Evolutionary conservation across 2,888 invertebrate species (phyloP).

Genomic region (Graphium colonna): DNA sequence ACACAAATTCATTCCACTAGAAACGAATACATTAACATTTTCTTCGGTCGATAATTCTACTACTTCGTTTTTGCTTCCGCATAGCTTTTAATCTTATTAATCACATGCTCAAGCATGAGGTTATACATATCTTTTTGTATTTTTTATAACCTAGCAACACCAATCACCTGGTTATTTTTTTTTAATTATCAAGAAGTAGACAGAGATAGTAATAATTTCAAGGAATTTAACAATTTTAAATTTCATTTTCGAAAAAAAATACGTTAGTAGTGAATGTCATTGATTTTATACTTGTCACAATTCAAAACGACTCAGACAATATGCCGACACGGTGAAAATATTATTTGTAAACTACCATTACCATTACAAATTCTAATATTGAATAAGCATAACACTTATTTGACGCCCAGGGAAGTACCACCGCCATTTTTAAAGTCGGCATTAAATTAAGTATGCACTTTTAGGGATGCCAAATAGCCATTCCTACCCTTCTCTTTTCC

Average conservation of each 20-base stretch:
- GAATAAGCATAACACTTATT: too few species aligned
- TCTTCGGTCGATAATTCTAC: not conserved
- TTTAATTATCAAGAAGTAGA: not conserved
- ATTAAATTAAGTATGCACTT: too few species aligned
- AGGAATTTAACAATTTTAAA: too few species aligned
- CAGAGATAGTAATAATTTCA: not conserved
- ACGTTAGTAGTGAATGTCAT: not conserved
- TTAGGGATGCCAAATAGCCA: too few species aligned
- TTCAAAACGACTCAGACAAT: too few species aligned
- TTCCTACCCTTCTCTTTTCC: too few species aligned
- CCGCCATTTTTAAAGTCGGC: too few species aligned
- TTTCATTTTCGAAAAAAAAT: not conserved
- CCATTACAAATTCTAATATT: too few species aligned
- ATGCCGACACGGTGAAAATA: too few species aligned
- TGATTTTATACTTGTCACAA: too few species aligned
- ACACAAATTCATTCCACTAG: slow-evolving; percentile 11
- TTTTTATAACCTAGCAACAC: not conserved
- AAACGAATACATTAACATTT: not conserved
- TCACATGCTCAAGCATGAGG: not conserved
- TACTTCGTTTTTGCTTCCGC: not conserved
- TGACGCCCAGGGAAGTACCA: too few species aligned
- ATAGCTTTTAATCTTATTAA: not conserved
- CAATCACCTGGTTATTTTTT: not conserved
- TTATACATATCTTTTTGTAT: not conserved
- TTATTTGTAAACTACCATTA: too few species aligned